Base-by-base conservation (phyloP, 1,140 invertebrate species). In the Drosophila lini region DNA sequence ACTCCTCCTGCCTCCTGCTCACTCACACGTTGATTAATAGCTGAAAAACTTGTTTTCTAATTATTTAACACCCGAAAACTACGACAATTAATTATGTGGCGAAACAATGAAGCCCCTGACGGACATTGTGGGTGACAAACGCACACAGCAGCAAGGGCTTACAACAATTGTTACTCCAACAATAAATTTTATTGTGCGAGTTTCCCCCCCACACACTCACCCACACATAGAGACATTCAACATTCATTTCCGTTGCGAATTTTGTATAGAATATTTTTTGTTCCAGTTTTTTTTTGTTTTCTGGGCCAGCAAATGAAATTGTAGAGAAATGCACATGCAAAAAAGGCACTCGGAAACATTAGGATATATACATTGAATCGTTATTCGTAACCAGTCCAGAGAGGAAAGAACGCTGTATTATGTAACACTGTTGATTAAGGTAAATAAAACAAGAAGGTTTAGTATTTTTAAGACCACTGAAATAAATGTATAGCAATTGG, bases 11-110 rank as follows among this genome's bases (percentile, higher is more conserved):
- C 62, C 31, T 16, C 32, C 31, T 25, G 32, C 62, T 36, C 55
- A 45, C 45, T 74, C 78, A 38, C 52, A 55, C 70, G 61, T 81
- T 89, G 84, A 89, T 89, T 89, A 89, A 89, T 89, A 65, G 70
- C 78, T 50, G 77, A 77, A 83, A 84, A 89, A 90, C 81, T 89
- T 84, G 84, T 89, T 89, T 89, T 89, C 84, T 89, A 89, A 89
- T 89, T 89, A 89, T 89, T 89, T 89, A 89, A 89, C 84, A 84
- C 81, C 82, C 69, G 57, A 84, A 89, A 89, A 89, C 85, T 84
- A 89, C 84, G 81, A 89, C 84, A 89, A 89, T 89, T 89, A 89
- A 89, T 89, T 89, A 89, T 89, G 84, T 84, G 84, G 84, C 80
- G 78, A 81, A 89, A 89, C 84, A 90, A 89, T 89, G 80, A 89